A percentile compares a stretch with the other conserved stretches of the same genome.
These are phyloP conservation scores for Lymantria monacha DNA, from an alignment of 2,888 invertebrate genomes.

Conservation along the genomic window DNA sequence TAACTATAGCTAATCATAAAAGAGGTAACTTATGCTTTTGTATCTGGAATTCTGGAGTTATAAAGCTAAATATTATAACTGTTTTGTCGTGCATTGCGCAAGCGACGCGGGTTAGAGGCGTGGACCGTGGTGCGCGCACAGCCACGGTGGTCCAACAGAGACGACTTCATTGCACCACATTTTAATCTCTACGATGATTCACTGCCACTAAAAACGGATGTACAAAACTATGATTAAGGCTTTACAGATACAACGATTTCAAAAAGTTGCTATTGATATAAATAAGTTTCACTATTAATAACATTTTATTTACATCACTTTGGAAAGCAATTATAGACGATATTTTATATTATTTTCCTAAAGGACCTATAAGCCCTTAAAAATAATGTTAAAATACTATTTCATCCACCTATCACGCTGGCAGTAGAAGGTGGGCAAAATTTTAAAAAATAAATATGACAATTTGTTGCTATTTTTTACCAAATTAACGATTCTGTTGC, in stretches of 20 bases:
- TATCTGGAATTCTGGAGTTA: constrained; percentile 22
- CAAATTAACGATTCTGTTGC: too few relatives aligned
- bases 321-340: too few relatives aligned
- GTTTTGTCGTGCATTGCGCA: constrained; percentile 42
- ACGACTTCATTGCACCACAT: constrained; percentile 37
- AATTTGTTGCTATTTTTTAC: too few relatives aligned
- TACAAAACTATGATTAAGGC: constrained; percentile 24
- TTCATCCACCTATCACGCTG: too few relatives aligned
- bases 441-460: too few relatives aligned
- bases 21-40: constrained; percentile 22
- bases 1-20: constrained; percentile 3
- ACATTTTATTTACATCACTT: too few relatives aligned
- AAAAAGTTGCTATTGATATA: too few relatives aligned
- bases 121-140: constrained; percentile 45
- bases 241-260: not conserved
- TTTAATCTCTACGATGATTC: constrained; percentile 35
- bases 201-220: constrained; percentile 30
- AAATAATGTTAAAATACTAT: too few relatives aligned
- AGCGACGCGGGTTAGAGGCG: constrained; percentile 49
- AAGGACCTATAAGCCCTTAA: too few relatives aligned
- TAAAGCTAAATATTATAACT: constrained; percentile 28
- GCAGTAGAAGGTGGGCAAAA: too few relatives aligned
- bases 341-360: too few relatives aligned
- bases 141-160: constrained; percentile 44
- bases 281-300: not conserved